Percentiles rank a stretch among this genome's conserved stretches.
These are phyloP conservation scores for Lasioglossum villosulum DNA, from an alignment of 2,888 invertebrate species.

Conservation along the genomic window DNA sequence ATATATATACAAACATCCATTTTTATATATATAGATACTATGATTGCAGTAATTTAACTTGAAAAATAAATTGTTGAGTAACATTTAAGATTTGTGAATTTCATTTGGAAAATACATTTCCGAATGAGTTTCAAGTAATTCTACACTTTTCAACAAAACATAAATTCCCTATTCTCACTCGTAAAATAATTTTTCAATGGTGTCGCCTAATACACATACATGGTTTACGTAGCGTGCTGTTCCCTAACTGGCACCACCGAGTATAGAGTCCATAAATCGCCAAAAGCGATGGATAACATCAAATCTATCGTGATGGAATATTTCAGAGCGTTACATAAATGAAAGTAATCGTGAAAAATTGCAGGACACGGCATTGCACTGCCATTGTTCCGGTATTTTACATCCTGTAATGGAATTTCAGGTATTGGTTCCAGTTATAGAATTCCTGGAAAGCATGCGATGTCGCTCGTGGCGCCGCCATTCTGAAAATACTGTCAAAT, in stretches of 20 bases:
- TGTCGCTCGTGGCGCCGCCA: neutral
- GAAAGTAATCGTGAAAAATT: conserved; percentile 33
- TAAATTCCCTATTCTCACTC: too few relatives aligned
- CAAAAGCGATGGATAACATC: neutral
- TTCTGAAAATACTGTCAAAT: conserved; percentile 5
- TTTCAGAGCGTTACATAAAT: neutral
- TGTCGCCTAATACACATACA: neutral
- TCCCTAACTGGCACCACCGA: neutral
- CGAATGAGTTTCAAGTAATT: neutral
- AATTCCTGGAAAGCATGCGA: conserved; percentile 12
- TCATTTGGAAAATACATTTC: neutral
- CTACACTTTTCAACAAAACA: too few relatives aligned
- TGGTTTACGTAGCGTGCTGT: neutral
- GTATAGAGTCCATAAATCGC: neutral
- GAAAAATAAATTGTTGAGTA: neutral
- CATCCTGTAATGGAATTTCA: conserved; percentile 22
- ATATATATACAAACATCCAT: too few relatives aligned
- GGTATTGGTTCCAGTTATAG: conserved; percentile 6
- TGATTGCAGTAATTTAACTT: neutral
- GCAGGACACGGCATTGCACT: neutral
- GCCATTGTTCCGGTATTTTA: conserved; percentile 12
- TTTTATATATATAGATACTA: too few relatives aligned
- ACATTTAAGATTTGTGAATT: neutral
- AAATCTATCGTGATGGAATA: neutral
- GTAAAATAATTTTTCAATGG: too few relatives aligned